A percentile compares a stretch with the other conserved stretches of the same genome.
Conservation (phyloP, 2,113 vertebrate genomes). For the Lipophrys pholis region DNA sequence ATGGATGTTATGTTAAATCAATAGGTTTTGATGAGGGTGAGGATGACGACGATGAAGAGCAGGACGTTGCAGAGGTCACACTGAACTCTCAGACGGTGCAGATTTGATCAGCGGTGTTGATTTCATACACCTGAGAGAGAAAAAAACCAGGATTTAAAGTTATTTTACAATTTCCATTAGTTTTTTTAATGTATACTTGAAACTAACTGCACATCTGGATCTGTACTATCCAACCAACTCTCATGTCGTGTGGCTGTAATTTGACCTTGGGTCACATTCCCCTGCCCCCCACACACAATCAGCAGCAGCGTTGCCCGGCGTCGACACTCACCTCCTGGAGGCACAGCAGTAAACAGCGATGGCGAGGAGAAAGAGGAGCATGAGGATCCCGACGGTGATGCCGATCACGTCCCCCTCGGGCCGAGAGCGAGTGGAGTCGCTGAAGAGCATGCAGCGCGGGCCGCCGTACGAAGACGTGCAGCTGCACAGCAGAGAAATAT, state of each 20-base stretch:
- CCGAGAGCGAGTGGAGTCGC: accelerated
- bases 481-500: slow-evolving; percentile 49
- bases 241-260: background rate
- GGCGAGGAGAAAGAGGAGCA: slow-evolving; percentile 57
- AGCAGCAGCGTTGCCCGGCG: background rate
- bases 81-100: slow-evolving; percentile 32
- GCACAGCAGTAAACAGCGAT: slow-evolving; percentile 48
- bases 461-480: slow-evolving; percentile 63
- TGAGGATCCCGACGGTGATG: slow-evolving; percentile 58
- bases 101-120: slow-evolving; percentile 51
- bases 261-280: no score
- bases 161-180: no score
- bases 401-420: slow-evolving; percentile 59
- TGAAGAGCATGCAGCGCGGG: slow-evolving; percentile 57
- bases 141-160: slow-evolving; percentile 1
- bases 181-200: background rate
- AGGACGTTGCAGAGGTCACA: slow-evolving; percentile 48
- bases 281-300: no score
- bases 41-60: background rate
- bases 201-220: background rate
- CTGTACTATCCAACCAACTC: no score
- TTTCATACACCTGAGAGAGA: slow-evolving; percentile 62
- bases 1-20: no score
- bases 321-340: slow-evolving; percentile 63
- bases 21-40: background rate